These are phyloP conservation scores for Decapterus maruadsi DNA, from an alignment of 2,797 vertebrate genomes.

Conservation along the genomic window DNA sequence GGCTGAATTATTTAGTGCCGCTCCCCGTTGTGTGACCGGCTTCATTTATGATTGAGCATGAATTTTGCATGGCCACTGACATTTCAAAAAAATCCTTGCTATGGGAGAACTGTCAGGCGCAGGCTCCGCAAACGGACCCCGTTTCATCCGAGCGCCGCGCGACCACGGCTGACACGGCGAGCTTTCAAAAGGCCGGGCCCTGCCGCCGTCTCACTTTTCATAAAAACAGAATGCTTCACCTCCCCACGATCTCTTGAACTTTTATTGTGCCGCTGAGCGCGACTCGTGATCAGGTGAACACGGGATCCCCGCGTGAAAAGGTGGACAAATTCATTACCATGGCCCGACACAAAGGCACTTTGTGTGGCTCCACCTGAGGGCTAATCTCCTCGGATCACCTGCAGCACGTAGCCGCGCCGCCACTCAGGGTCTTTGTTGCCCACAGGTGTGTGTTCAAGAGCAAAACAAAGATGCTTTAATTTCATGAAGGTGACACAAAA, in stretches of 20 bases:
- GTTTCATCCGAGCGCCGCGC: slow-evolving; percentile 45
- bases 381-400: slow-evolving; percentile 58
- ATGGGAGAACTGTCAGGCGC: slow-evolving; percentile 38
- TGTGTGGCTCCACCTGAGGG: slow-evolving; percentile 48
- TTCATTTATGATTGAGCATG: slow-evolving; percentile 83
- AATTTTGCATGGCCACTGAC: slow-evolving; percentile 86
- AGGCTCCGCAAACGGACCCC: slow-evolving; percentile 45
- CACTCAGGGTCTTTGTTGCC: slow-evolving; percentile 38
- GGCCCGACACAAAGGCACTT: slow-evolving; percentile 47
- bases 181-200: slow-evolving; percentile 55
- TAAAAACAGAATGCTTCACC: slow-evolving; percentile 80
- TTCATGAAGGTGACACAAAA: slow-evolving; percentile 28
- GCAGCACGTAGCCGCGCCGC: slow-evolving; percentile 20
- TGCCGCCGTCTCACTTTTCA: slow-evolving; percentile 77
- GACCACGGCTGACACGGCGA: slow-evolving; percentile 55
- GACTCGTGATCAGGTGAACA: slow-evolving; percentile 70
- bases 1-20: slow-evolving; percentile 85
- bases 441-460: slow-evolving; percentile 42
- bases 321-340: slow-evolving; percentile 71
- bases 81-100: slow-evolving; percentile 75
- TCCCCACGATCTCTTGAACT: slow-evolving; percentile 78
- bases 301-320: slow-evolving; percentile 52
- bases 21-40: slow-evolving; percentile 71
- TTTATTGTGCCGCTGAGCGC: slow-evolving; percentile 62
- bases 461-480: slow-evolving; percentile 24